These are phyloP conservation scores for Tetragonisca angustula DNA, from an alignment of 2,888 invertebrate genomes.

Conservation along the genomic window DNA sequence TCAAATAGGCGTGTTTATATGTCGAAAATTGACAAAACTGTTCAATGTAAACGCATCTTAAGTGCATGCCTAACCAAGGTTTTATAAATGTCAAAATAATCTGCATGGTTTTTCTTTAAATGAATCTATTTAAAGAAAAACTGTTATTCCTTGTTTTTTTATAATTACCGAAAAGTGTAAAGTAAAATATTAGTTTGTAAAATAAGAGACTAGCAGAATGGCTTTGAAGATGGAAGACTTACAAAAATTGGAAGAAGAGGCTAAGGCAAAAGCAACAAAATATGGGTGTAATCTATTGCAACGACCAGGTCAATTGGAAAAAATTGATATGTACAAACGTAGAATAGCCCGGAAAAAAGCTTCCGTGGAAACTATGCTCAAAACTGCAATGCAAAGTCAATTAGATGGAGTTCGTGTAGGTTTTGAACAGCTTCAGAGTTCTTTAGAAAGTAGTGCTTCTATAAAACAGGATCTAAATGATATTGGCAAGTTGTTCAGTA, in stretches of 20 bases:
- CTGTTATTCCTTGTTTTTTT: background rate
- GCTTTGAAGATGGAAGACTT: conserved; percentile 74
- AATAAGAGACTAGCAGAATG: background rate
- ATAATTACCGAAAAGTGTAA: background rate
- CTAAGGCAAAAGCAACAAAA: conserved; percentile 91
- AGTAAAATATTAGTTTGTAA: conserved; percentile 15
- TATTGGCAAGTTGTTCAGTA: conserved; percentile 90
- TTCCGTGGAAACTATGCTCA: conserved; percentile 96
- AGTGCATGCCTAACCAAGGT: conserved; percentile 44
- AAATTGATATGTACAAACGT: conserved; percentile 92
- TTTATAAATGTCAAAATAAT: conserved; percentile 52
- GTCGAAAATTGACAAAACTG: background rate
- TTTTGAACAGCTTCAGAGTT: conserved; percentile 94
- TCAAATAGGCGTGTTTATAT: background rate
- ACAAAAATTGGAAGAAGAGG: conserved; percentile 90
- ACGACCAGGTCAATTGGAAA: conserved; percentile 97
- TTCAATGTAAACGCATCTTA: conserved; percentile 34
- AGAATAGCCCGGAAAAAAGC: conserved; percentile 92
- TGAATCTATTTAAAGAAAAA: conserved; percentile 3
- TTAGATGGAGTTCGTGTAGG: conserved; percentile 98
- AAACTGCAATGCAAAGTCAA: conserved; percentile 99
- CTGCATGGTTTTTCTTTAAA: background rate
- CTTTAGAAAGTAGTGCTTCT: conserved; percentile 91
- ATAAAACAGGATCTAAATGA: conserved; percentile 85
- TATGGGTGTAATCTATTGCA: conserved; percentile 97